These are phyloP conservation scores for Jaculus jaculus DNA, from an alignment of 2,113 vertebrate species.

Conservation along the genomic window DNA sequence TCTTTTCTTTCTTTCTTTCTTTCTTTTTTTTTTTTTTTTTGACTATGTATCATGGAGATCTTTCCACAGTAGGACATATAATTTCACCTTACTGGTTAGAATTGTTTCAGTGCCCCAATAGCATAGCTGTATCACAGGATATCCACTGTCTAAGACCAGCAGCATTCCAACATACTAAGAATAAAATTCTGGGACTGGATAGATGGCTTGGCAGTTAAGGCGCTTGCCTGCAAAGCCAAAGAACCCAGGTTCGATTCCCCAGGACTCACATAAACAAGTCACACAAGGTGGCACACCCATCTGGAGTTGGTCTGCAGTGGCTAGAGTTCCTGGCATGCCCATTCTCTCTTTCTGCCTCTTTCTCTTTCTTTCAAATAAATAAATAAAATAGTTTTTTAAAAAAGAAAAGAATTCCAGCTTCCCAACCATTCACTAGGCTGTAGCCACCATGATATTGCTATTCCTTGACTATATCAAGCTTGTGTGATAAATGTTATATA, in stretches of 20 bases:
- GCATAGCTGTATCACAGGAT: background rate
- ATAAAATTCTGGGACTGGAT: background rate
- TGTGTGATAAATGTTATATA: background rate
- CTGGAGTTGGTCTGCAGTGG: too few relatives aligned
- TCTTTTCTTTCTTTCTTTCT: slow-evolving; percentile 29
- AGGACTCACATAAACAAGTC: too few relatives aligned
- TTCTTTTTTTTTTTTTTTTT: slow-evolving; percentile 25
- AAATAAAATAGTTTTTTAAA: too few relatives aligned
- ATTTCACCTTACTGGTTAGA: background rate
- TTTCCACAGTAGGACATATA: background rate
- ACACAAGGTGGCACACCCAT: too few relatives aligned
- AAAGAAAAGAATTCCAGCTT: background rate
- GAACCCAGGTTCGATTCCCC: too few relatives aligned
- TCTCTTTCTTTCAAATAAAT: too few relatives aligned
- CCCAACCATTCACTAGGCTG: background rate
- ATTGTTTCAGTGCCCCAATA: background rate
- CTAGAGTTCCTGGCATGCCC: too few relatives aligned
- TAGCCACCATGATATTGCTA: background rate
- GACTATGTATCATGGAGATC: background rate
- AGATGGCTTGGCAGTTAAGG: too few relatives aligned
- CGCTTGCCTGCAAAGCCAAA: too few relatives aligned
- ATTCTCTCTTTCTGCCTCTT: too few relatives aligned
- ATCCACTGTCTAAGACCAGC: background rate
- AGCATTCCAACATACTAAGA: background rate
- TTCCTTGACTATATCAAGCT: background rate